Evolutionary conservation across 2,888 invertebrate species (phyloP).

Genomic region (Cantharis flavilabris): DNA sequence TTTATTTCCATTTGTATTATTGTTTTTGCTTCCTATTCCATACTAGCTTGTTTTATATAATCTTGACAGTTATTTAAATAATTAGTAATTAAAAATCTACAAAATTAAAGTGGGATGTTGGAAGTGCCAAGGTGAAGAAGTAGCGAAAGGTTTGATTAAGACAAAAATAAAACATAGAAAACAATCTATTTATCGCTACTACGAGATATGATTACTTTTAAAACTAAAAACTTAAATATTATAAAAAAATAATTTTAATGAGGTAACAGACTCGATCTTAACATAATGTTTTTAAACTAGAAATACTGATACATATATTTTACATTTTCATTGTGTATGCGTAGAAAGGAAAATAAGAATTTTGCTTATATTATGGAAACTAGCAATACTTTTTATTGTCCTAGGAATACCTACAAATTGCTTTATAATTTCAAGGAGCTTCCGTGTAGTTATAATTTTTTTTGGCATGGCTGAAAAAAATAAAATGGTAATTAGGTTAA

Average conservation of each 20-base stretch:
- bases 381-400: background rate
- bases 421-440: background rate
- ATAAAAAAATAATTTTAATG: constrained; percentile 16
- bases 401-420: background rate
- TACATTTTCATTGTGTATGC: background rate
- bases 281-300: background rate
- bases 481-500: background rate
- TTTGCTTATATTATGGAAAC: background rate
- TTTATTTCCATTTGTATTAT: constrained; percentile 35
- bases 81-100: background rate
- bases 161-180: background rate
- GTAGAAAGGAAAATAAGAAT: background rate
- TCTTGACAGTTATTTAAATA: constrained; percentile 2
- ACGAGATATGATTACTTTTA: background rate
- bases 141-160: background rate
- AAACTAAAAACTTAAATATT: background rate
- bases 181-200: background rate
- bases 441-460: background rate
- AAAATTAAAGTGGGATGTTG: background rate
- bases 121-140: background rate
- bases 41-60: background rate
- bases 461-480: constrained; percentile 21
- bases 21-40: constrained; percentile 14
- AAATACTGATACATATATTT: background rate
- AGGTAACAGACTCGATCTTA: constrained; percentile 4